Conservation (phyloP, 1,140 invertebrate genomes). For the Aphelinus certus region DNA sequence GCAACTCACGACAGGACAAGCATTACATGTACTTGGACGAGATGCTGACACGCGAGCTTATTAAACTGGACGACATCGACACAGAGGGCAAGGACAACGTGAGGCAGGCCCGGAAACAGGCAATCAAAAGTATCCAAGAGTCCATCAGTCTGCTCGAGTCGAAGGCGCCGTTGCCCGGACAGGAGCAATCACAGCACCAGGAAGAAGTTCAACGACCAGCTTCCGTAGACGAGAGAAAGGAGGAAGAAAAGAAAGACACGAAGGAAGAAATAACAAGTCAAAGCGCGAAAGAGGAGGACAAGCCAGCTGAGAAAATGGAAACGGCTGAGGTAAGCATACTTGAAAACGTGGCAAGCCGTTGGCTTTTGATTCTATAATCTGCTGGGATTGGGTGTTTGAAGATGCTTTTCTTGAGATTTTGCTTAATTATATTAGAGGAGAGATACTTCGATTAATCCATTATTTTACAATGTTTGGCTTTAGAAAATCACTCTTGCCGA, state of each 20-base stretch:
- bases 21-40: constrained; percentile 91
- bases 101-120: constrained; percentile 83
- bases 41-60: constrained; percentile 91
- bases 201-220: not conserved
- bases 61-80: constrained; percentile 92
- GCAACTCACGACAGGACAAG: constrained; percentile 80
- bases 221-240: not conserved
- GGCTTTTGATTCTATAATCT: too few relatives aligned
- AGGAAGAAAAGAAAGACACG: constrained; percentile 38
- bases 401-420: too few relatives aligned
- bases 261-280: constrained; percentile 14
- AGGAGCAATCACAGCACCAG: constrained; percentile 37
- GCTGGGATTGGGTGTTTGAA: too few relatives aligned
- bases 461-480: too few relatives aligned
- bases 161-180: constrained; percentile 62
- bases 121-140: constrained; percentile 87
- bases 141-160: constrained; percentile 84
- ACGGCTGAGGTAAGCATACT: constrained; percentile 18
- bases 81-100: constrained; percentile 91
- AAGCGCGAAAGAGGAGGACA: not conserved
- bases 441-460: too few relatives aligned
- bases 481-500: too few relatives aligned
- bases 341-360: too few relatives aligned
- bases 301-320: constrained; percentile 24
- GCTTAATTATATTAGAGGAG: too few relatives aligned